Base-by-base conservation (phyloP, 2,888 invertebrate species). In the Eupithecia insigniata region DNA sequence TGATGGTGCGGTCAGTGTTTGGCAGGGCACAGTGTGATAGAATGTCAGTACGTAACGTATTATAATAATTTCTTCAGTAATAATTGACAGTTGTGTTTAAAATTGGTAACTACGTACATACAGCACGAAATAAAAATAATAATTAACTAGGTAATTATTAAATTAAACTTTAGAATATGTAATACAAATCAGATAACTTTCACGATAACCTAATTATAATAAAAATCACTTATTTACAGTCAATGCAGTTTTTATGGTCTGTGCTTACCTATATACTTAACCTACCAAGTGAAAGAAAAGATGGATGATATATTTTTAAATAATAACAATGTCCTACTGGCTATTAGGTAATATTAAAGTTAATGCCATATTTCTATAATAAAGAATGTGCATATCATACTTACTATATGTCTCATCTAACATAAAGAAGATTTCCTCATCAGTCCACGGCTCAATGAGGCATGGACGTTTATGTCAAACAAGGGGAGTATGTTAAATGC, bases 1-100 rank as follows among this genome's bases (percentile, higher is more conserved):
- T 65, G 71, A 32, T 62, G 61, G 66, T 58, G 58, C 68, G 71
- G 51, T 72, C 65, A 75, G 74, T 58, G 64, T 58, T 28, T 61
- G 58, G 66, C 71, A 67, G 67, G 62, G 51, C 67, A 61, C 22
- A 34, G 64, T 32, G 26, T 64, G 36, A 39, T 16, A 26, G 14
- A 36, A 64, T 36, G 26, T 14, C 55, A 55, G 55, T 55, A 55
- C 26, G 55, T 55, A 22, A 51, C n/a, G 22, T 46, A 46, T 22
- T 22, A 51, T 22, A 22, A 22, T n/a, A 1, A 43, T 43, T 18
- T 43, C 18, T 36, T 16, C 43, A 43, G 43, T 39, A 39, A 39
- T 18, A 46, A 46, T 10, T 46, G 2, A n/a, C 2, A 46, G n/a
- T n/a, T n/a, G 46, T 46, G 18, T 43, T 43, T 43, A 4, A 18